phyloP scores from a whole-genome alignment of 30 jellyfish, hydroid and myxozoan genomes.

The Rhopilema esculentum region DNA sequence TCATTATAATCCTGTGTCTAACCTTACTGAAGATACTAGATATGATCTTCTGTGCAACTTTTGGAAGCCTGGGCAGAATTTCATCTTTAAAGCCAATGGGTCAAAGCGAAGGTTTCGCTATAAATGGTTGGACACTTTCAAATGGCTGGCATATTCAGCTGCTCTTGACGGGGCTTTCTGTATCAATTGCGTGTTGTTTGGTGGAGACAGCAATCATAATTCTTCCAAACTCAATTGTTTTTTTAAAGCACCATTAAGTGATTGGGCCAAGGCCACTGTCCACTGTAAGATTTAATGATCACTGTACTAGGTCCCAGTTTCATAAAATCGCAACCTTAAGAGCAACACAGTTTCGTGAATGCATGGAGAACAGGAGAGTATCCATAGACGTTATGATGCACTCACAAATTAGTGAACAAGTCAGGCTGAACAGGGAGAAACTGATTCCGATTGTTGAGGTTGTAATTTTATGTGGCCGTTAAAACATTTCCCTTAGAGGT shows the following conservation, averaged over 20 bases:
- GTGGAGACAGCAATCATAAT: constrained; percentile 24
- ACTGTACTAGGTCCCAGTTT: constrained; percentile 3
- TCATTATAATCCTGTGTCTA: not conserved
- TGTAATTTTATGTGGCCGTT: constrained; percentile 56
- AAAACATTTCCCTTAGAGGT: constrained; percentile 71
- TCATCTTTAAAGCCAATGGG: not conserved
- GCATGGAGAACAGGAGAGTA: not conserved
- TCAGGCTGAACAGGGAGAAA: constrained; percentile 34
- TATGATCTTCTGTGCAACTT: not conserved
- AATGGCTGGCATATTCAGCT: constrained; percentile 71
- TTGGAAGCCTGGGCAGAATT: not conserved
- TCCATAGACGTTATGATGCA: not conserved
- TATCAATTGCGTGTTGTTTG: constrained; percentile 29
- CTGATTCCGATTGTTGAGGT: constrained; percentile 70
- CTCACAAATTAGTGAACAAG: not conserved
- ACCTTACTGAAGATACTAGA: not conserved
- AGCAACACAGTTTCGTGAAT: not conserved
- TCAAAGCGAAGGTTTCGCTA: constrained; percentile 30
- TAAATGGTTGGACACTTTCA: constrained; percentile 34
- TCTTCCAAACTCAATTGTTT: constrained; percentile 11
- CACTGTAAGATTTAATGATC: constrained; percentile 7
- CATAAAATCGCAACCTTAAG: constrained; percentile 15
- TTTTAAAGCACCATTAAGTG: constrained; percentile 1
- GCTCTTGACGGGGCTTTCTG: constrained; percentile 74
- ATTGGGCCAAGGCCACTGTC: constrained; percentile 35